A percentile compares a stretch with the other conserved stretches of the same genome.
phyloP scores from a whole-genome alignment of 2,113 vertebrate genomes.

The Istiophorus platypterus region DNA sequence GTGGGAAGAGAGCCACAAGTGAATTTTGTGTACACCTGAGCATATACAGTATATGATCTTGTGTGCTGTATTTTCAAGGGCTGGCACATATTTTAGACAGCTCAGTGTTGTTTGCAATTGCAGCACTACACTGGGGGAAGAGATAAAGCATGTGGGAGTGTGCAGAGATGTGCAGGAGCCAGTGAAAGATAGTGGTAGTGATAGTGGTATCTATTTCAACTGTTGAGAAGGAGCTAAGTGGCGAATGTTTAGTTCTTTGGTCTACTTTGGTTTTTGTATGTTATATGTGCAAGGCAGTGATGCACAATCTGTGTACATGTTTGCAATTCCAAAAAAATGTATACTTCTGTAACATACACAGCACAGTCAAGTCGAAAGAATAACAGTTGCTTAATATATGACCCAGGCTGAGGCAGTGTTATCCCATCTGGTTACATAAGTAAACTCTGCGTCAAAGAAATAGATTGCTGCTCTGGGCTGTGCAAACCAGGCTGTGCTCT shows the following conservation, averaged over 20 bases:
- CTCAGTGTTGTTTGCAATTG: slow-evolving; percentile 42
- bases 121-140: slow-evolving; percentile 27
- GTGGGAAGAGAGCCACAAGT: slow-evolving; percentile 21
- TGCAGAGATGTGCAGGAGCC: slow-evolving; percentile 36
- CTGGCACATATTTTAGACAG: slow-evolving; percentile 24
- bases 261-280: neutral
- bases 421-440: slow-evolving; percentile 58
- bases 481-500: slow-evolving; percentile 26
- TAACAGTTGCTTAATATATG: slow-evolving; percentile 33
- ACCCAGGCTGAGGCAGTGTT: slow-evolving; percentile 35
- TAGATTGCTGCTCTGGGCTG: slow-evolving; percentile 43
- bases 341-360: slow-evolving; percentile 5
- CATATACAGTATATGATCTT: neutral
- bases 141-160: slow-evolving; percentile 63
- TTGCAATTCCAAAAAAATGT: neutral
- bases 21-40: slow-evolving; percentile 9
- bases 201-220: slow-evolving; percentile 23
- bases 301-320: neutral
- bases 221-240: slow-evolving; percentile 2
- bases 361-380: neutral
- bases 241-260: slow-evolving; percentile 4
- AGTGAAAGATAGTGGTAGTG: slow-evolving; percentile 33
- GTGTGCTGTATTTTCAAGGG: slow-evolving; percentile 35
- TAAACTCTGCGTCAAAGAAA: slow-evolving; percentile 52
- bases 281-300: neutral